phyloP scores from a whole-genome alignment of 2,797 vertebrate species.

The Morus bassanus region DNA sequence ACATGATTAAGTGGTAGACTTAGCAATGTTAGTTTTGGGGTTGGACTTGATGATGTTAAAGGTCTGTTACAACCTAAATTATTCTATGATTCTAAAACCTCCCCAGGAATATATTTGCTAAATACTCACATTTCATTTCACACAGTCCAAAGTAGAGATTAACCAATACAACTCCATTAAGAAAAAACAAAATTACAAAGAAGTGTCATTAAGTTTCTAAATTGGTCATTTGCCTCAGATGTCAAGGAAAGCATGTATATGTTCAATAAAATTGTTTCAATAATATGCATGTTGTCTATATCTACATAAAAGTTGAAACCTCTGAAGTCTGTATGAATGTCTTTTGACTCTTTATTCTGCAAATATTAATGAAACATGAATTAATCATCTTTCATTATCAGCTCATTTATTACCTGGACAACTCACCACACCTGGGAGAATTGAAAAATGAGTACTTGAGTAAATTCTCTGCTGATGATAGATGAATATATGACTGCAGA shows the following conservation, averaged over 20 bases:
- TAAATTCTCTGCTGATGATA: neutral
- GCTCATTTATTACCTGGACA: neutral
- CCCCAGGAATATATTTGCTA: neutral
- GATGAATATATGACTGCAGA: neutral
- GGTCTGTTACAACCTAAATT: neutral
- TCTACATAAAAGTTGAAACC: neutral
- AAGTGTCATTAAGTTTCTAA: neutral
- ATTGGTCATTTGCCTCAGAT: neutral
- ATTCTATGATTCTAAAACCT: neutral
- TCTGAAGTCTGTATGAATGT: neutral
- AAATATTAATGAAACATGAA: neutral
- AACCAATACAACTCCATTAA: neutral
- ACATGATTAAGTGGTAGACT: neutral
- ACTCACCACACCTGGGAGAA: neutral
- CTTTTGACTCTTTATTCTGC: neutral
- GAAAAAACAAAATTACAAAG: neutral
- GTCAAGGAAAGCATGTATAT: neutral
- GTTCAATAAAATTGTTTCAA: neutral
- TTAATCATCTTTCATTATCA: neutral
- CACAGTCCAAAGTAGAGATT: neutral
- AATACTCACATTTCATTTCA: neutral
- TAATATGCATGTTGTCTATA: neutral
- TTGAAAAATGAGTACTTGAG: neutral
- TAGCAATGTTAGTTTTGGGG: neutral
- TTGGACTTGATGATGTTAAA: neutral